Evolutionary conservation across 2,113 vertebrate genomes (phyloP).

Genomic region (Neolamprologus fasciatus): DNA sequence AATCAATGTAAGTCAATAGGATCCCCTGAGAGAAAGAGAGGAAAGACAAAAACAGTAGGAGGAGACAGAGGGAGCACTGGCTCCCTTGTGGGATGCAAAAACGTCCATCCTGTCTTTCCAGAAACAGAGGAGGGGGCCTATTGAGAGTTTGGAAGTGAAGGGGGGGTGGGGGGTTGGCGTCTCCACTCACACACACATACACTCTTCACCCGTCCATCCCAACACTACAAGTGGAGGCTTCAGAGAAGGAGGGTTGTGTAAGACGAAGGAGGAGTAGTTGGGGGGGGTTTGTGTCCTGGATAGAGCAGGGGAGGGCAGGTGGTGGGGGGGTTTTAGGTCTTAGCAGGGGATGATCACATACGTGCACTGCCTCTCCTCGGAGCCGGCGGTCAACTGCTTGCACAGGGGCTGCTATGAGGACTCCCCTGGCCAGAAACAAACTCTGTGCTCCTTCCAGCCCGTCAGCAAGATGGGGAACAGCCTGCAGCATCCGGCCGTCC

Average conservation of each 20-base stretch:
- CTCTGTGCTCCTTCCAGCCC: conserved; percentile 57
- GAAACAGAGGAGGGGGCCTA: conserved; percentile 21
- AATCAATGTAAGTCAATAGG: conserved; percentile 69
- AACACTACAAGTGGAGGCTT: conserved; percentile 30
- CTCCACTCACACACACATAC: background rate
- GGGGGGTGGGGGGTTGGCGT: background rate
- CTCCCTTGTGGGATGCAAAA: conserved; percentile 56
- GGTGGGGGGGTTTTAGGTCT: conserved; percentile 27
- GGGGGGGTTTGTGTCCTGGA: conserved; percentile 13
- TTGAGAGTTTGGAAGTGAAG: conserved; percentile 4
- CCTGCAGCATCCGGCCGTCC: conserved; percentile 49
- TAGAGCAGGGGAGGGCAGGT: conserved; percentile 21
- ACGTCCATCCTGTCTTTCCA: conserved; percentile 5
- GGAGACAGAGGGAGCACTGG: conserved; percentile 28
- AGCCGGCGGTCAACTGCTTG: conserved; percentile 76
- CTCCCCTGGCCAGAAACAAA: conserved; percentile 54
- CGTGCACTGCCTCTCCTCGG: conserved; percentile 73
- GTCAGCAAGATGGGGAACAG: conserved; percentile 75
- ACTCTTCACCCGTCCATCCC: conserved; percentile 49
- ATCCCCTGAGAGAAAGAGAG: conserved; percentile 55
- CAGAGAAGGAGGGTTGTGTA: conserved; percentile 31
- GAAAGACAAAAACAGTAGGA: conserved; percentile 58
- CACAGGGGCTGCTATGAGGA: conserved; percentile 74
- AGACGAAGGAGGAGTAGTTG: conserved; percentile 23
- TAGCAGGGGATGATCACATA: conserved; percentile 76